These are phyloP conservation scores for Leucania comma DNA, from an alignment of 2,888 invertebrate genomes.

Conservation along the genomic window DNA sequence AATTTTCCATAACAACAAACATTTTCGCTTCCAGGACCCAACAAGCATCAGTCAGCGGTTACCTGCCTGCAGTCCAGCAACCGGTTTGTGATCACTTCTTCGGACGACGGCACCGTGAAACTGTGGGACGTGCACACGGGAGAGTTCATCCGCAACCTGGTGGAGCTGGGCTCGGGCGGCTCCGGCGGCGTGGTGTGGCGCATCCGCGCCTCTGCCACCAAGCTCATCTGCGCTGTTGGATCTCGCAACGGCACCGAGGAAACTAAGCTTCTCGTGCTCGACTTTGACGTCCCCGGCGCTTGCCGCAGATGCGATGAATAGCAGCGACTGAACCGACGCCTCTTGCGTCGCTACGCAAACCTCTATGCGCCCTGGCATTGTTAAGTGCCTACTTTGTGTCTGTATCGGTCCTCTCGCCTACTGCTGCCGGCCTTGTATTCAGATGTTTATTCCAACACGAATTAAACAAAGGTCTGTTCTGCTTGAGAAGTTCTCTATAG, in stretches of 20 bases:
- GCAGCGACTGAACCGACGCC: conserved; percentile 88
- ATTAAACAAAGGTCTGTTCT: neutral
- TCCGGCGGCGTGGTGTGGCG: conserved; percentile 99
- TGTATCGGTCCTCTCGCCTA: conserved; percentile 46
- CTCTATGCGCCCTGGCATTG: conserved; percentile 88
- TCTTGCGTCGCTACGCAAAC: conserved; percentile 85
- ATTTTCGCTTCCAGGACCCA: conserved; percentile 92
- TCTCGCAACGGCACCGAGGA: conserved; percentile 99
- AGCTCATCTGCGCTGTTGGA: conserved; percentile 99
- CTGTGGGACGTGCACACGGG: conserved; percentile 99
- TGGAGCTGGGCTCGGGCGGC: conserved; percentile 98
- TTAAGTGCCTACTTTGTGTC: conserved; percentile 62
- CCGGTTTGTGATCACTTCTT: conserved; percentile 99
- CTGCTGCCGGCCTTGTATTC: conserved; percentile 20
- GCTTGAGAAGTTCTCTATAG: conserved; percentile 2
- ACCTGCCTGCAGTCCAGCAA: conserved; percentile 99
- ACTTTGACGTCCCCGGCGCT: conserved; percentile 97
- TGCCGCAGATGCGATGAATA: conserved; percentile 91
- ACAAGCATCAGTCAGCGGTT: conserved; percentile 99
- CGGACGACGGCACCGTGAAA: conserved; percentile 99
- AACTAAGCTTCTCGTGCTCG: conserved; percentile 98
- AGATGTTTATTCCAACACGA: conserved; percentile 7
- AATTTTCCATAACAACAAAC: neutral
- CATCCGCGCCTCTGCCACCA: conserved; percentile 98
- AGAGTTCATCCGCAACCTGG: conserved; percentile 98